Evolutionary conservation across 2,888 invertebrate genomes (phyloP).

Genomic region (Cylindroiulus punctatus): DNA sequence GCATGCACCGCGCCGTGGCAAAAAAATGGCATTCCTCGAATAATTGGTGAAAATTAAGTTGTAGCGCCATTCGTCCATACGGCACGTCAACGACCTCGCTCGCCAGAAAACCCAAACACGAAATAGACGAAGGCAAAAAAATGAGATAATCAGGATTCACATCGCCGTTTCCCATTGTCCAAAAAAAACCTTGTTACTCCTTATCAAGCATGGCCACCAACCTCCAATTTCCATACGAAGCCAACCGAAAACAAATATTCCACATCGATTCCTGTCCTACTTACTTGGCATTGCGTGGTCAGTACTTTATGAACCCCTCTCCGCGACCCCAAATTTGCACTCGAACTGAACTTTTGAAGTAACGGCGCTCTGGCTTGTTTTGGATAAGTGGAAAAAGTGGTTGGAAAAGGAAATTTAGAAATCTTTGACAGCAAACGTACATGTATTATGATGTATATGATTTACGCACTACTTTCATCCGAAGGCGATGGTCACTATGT

Average conservation of each 20-base stretch:
- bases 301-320: slow-evolving; percentile 8
- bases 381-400: too few species aligned
- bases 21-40: slow-evolving; percentile 13
- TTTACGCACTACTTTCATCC: too few species aligned
- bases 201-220: slow-evolving; percentile 32
- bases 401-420: too few species aligned
- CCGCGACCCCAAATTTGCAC: not conserved
- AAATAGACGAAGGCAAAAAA: too few species aligned
- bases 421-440: too few species aligned
- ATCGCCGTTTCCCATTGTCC: slow-evolving; percentile 32
- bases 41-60: slow-evolving; percentile 23
- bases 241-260: slow-evolving; percentile 26
- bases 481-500: too few species aligned
- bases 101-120: slow-evolving; percentile 15
- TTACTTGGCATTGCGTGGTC: not conserved
- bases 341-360: not conserved
- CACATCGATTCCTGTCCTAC: not conserved
- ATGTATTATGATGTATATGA: too few species aligned
- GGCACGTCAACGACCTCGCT: not conserved
- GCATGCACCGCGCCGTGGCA: not conserved
- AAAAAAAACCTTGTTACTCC: slow-evolving; percentile 26
- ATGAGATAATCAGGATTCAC: slow-evolving; percentile 17
- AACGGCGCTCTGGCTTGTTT: too few species aligned
- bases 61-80: slow-evolving; percentile 19
- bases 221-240: slow-evolving; percentile 32